Percentiles rank a stretch among this genome's conserved stretches.
Conservation (phyloP, 2,797 vertebrate species). For the Neosilurus hyrtlii region DNA sequence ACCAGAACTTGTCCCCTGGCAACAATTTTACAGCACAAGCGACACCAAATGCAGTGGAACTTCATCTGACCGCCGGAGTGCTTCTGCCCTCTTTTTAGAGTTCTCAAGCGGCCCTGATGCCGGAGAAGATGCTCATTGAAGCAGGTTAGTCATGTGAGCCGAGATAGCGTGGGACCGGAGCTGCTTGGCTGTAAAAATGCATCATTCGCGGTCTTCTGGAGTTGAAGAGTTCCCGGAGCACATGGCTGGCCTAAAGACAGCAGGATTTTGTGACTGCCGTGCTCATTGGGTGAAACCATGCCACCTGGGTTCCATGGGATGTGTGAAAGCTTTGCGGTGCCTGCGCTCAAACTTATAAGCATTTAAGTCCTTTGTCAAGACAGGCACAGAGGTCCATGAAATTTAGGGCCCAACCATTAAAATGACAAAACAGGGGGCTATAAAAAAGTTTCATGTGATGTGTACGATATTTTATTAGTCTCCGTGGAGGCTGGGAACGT, state of each 20-base stretch:
- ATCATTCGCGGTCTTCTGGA: slow-evolving; percentile 17
- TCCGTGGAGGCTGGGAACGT: slow-evolving; percentile 43
- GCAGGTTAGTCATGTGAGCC: not conserved
- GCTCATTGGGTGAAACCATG: slow-evolving; percentile 31
- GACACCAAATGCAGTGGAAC: slow-evolving; percentile 13
- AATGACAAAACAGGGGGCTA: not conserved
- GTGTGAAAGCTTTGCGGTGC: not conserved
- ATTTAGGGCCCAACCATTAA: slow-evolving; percentile 2
- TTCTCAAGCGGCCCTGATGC: not conserved
- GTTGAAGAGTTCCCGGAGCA: slow-evolving; percentile 32
- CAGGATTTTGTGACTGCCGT: slow-evolving; percentile 13
- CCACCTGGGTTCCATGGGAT: slow-evolving; percentile 1
- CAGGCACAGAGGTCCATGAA: not conserved
- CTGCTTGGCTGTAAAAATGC: slow-evolving; percentile 16
- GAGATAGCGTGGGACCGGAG: not conserved
- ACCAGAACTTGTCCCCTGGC: not conserved
- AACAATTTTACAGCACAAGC: slow-evolving; percentile 7
- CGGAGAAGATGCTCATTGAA: not conserved
- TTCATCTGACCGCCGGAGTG: not conserved
- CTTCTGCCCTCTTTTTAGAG: not conserved
- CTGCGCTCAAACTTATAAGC: not conserved
- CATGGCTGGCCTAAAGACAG: slow-evolving; percentile 40
- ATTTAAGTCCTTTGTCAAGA: not conserved
- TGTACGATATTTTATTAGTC: slow-evolving; percentile 46
- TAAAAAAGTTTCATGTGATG: slow-evolving; percentile 18